These are phyloP conservation scores for Melinopterus prodromus DNA, from an alignment of 2,888 invertebrate species.

Conservation along the genomic window DNA sequence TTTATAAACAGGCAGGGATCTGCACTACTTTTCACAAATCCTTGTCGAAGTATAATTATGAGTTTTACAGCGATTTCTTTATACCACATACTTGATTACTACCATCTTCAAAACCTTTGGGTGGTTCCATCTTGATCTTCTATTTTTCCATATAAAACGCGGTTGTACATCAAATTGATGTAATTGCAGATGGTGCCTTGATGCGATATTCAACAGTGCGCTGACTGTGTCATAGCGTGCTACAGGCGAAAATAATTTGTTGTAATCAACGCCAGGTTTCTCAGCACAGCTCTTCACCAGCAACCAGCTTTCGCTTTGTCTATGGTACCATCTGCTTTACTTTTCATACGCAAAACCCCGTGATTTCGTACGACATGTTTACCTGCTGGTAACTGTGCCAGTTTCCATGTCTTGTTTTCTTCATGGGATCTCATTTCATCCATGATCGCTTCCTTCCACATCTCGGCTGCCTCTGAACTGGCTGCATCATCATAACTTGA, in stretches of 20 bases:
- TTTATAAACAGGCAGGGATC: conserved; percentile 30
- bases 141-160: conserved; percentile 44
- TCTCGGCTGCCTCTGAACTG: conserved; percentile 20
- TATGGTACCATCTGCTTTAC: not conserved
- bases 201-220: conserved; percentile 38
- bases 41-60: conserved; percentile 27
- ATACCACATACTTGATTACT: conserved; percentile 34
- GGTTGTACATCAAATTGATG: conserved; percentile 44
- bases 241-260: conserved; percentile 43
- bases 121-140: conserved; percentile 40
- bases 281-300: conserved; percentile 37
- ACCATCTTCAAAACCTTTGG: conserved; percentile 32
- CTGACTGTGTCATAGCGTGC: conserved; percentile 40
- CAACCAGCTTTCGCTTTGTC: conserved; percentile 32
- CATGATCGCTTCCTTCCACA: conserved; percentile 42
- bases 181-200: conserved; percentile 34
- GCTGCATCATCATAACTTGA: conserved; percentile 41
- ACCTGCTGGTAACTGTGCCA: conserved; percentile 31
- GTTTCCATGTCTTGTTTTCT: conserved; percentile 41
- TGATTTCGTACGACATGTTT: conserved; percentile 21
- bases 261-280: conserved; percentile 40
- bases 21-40: conserved; percentile 26
- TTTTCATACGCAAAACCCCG: conserved; percentile 37
- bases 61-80: conserved; percentile 34
- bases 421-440: conserved; percentile 41